A percentile compares a stretch with the other conserved stretches of the same genome.
Conservation (phyloP, 1,140 invertebrate genomes). For the Nautilus pompilius region DNA sequence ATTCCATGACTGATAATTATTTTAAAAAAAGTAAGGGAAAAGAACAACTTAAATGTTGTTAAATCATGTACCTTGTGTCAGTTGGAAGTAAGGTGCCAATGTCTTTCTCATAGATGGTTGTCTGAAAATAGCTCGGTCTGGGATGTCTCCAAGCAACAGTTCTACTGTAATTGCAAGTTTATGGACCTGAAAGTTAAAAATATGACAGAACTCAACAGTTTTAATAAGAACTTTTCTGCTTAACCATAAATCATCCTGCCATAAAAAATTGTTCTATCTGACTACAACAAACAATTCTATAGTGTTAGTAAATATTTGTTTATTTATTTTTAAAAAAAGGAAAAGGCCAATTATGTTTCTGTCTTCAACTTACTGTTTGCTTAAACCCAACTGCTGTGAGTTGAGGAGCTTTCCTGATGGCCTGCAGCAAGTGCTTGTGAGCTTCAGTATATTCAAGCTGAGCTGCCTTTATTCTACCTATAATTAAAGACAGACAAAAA, state of each 20-base stretch:
- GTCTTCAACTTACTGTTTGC: slow-evolving; percentile 79
- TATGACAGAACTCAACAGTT: not conserved
- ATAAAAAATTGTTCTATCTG: no score
- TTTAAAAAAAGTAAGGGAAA: no score
- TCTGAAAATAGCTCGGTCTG: slow-evolving; percentile 73
- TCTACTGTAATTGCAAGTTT: slow-evolving; percentile 96
- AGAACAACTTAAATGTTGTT: no score
- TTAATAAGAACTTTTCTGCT: not conserved
- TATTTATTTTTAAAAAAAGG: no score
- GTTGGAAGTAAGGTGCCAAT: slow-evolving; percentile 91
- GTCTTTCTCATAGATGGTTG: slow-evolving; percentile 82
- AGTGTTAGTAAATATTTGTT: no score
- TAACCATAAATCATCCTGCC: not conserved
- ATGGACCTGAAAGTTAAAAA: slow-evolving; percentile 64
- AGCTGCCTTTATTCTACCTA: slow-evolving; percentile 93
- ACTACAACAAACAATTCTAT: no score
- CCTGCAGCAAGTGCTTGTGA: slow-evolving; percentile 90
- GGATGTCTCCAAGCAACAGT: slow-evolving; percentile 93
- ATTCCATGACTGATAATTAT: no score
- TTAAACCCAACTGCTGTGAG: slow-evolving; percentile 96
- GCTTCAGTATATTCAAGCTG: slow-evolving; percentile 95
- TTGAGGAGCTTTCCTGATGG: slow-evolving; percentile 92
- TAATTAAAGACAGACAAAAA: slow-evolving; percentile 22
- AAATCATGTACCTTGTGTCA: slow-evolving; percentile 81
- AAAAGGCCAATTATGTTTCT: no score